Evolutionary conservation across 2,113 vertebrate species (phyloP), one percentile per base, ranked within the genome.

Genomic region (Sakesphorus luctuosus): DNA sequence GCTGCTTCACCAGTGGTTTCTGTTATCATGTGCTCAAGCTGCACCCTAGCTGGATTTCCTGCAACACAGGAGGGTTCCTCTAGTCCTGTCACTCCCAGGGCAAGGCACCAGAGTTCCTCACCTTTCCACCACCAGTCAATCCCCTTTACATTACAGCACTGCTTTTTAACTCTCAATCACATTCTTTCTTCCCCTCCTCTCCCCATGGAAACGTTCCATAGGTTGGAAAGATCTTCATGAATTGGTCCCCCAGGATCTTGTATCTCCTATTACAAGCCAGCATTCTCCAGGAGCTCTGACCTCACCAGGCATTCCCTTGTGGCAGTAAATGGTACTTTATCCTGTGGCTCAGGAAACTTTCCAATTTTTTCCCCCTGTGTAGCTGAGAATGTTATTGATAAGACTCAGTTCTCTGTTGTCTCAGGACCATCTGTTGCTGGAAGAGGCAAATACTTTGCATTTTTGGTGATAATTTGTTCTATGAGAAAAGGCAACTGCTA

Each of bases 261-360:
- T 91, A 46, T 76, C 55, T 93, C 46, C 55, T 73, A 24, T 93
- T 94, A 76, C 55, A 85, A 83, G 35, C 38, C 59, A 50, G 53
- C 0, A 0, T 66, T 20, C 46, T 93, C 19, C 21, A 74, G 89
- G 82, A 93, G 25, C 38, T 73, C 82, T 83, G 87, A 67, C 49
- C 71, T 67, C 81, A 74, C 55, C 87, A 80, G 80, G 46, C 46
- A 83, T 90, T 96, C 87, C 87, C 89, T 89, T 90, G 78, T 0
- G 68, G 95, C 95, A 96, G 63, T 88, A 96, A 95, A 86, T 88
- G 93, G 95, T 95, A 91, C 91, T 96, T 94, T 85, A 76, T 18
- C 2, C 21, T 63, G 53, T 35, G 83, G 78, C 78, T 95, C 91
- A 94, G 87, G 89, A 93, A 73, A 59, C 78, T 87, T 75, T 66